Percentiles rank a stretch among this genome's conserved stretches.
phyloP scores from a whole-genome alignment of 2,113 vertebrate genomes.

The Craseonycteris thonglongyai region DNA sequence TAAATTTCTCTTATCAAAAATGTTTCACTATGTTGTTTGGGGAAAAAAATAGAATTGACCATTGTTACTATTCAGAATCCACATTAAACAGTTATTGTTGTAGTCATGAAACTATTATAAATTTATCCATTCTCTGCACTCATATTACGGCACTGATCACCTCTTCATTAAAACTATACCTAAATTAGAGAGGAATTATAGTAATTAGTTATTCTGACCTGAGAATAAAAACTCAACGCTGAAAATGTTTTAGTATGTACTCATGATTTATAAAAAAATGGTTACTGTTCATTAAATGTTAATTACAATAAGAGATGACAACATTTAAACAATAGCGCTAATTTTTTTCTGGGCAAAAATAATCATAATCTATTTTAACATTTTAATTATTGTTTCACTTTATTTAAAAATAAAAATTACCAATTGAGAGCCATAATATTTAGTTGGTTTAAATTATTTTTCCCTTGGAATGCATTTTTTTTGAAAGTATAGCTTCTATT shows the following conservation, averaged over 20 bases:
- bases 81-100: background rate
- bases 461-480: background rate
- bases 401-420: conserved; percentile 15
- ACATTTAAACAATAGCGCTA: conserved; percentile 29
- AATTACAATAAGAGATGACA: background rate
- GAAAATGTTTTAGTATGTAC: background rate
- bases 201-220: background rate
- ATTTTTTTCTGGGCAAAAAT: background rate
- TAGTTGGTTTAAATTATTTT: conserved; percentile 20
- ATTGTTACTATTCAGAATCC: background rate
- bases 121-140: background rate
- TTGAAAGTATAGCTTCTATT: background rate
- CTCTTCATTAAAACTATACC: background rate
- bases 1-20: background rate
- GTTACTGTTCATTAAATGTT: background rate
- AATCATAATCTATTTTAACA: background rate
- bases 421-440: background rate
- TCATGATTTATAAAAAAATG: conserved; percentile 16
- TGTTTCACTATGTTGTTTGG: background rate
- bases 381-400: conserved; percentile 31
- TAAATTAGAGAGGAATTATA: background rate
- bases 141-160: background rate
- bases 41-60: background rate
- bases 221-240: background rate
- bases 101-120: background rate